Evolutionary conservation across 2,113 vertebrate genomes (phyloP).

Genomic region (Planiliza haematocheilus): DNA sequence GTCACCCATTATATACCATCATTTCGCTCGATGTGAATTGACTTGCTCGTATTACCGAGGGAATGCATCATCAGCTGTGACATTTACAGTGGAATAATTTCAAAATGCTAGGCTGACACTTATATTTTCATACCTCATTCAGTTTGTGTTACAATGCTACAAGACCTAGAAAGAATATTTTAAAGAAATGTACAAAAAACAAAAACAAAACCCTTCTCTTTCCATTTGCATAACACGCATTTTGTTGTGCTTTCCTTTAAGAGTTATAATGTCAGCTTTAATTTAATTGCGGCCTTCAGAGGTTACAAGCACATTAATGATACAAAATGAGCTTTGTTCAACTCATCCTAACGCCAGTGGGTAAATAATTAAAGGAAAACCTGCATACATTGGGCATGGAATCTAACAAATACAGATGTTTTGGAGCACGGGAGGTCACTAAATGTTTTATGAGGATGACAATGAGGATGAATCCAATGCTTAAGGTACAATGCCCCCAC

Average conservation of each 20-base stretch:
- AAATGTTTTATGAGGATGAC: not conserved
- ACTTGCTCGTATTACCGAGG: not conserved
- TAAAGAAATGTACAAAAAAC: slow-evolving; percentile 8
- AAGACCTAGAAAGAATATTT: not conserved
- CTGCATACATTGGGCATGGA: not conserved
- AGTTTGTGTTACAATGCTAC: not conserved
- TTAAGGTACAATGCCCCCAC: not conserved
- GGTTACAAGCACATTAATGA: not conserved
- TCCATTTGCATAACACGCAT: slow-evolving; percentile 22
- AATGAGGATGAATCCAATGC: not conserved
- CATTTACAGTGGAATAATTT: slow-evolving; percentile 26
- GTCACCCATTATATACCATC: not conserved
- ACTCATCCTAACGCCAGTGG: not conserved
- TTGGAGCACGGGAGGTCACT: not conserved
- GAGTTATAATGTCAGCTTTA: not conserved
- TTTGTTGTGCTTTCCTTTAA: no score
- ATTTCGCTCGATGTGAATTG: slow-evolving; percentile 5
- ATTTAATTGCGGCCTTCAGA: not conserved
- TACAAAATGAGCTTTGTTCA: no score
- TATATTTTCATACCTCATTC: slow-evolving; percentile 1
- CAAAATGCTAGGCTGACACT: slow-evolving; percentile 14
- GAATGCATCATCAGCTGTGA: slow-evolving; percentile 27
- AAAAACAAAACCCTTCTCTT: no score
- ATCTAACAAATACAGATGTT: not conserved
- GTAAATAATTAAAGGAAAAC: not conserved